Conservation (phyloP, 2,113 vertebrate species). For the Urocitellus parryii region DNA sequence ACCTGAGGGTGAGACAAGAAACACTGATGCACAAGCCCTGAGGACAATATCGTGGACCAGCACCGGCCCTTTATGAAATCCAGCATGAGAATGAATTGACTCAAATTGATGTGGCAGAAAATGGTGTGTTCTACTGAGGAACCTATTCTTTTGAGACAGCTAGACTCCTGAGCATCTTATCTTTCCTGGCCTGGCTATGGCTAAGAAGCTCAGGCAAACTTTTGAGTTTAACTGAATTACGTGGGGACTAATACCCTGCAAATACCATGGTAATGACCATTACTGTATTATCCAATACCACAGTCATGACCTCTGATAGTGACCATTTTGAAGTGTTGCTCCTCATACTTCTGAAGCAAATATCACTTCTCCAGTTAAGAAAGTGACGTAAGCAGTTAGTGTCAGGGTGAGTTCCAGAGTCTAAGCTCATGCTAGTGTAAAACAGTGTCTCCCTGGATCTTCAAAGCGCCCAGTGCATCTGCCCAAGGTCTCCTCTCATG, state of each 20-base stretch:
- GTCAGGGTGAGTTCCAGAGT: neutral
- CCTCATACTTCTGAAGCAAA: neutral
- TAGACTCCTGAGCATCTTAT: neutral
- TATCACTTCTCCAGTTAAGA: neutral
- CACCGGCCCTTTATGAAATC: neutral
- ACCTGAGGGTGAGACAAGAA: too few species aligned
- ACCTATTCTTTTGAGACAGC: neutral
- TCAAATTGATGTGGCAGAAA: neutral
- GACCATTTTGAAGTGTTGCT: neutral
- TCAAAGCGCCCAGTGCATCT: neutral
- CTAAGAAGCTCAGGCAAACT: neutral
- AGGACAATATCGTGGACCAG: too few species aligned
- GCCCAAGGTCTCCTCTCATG: too few species aligned
- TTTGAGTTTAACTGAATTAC: neutral
- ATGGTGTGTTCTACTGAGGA: neutral
- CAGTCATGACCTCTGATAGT: too few species aligned
- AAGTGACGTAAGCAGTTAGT: fast-evolving
- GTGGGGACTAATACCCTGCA: too few species aligned
- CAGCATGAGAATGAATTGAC: fast-evolving
- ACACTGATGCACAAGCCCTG: fast-evolving
- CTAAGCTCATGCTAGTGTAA: fast-evolving
- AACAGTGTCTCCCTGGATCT: neutral
- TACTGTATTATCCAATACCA: too few species aligned
- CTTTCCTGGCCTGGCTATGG: neutral
- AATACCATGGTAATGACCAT: too few species aligned